Conservation (phyloP, 2,113 vertebrate species). For the Telmatochromis brichardi region DNA sequence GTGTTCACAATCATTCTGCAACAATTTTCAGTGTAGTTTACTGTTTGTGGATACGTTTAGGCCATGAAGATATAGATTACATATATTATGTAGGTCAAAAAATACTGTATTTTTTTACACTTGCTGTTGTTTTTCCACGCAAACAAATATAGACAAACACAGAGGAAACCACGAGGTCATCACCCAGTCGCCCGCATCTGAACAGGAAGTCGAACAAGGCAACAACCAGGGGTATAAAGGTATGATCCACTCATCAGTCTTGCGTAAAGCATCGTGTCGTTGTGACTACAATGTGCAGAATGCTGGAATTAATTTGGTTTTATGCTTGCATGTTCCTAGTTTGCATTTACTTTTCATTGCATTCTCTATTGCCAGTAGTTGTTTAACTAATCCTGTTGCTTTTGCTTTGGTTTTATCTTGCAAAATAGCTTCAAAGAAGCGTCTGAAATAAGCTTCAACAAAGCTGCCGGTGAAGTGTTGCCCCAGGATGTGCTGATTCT, state of each 20-base stretch:
- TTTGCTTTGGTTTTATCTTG: neutral
- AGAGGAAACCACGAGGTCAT: conserved; percentile 17
- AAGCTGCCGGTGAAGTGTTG: neutral
- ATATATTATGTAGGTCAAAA: neutral
- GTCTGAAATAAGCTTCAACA: neutral
- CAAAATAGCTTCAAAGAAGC: neutral
- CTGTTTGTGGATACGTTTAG: neutral
- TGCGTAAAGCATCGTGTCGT: neutral
- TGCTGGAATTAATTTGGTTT: neutral
- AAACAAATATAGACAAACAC: conserved; percentile 22
- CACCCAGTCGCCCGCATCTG: conserved; percentile 26
- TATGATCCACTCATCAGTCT: neutral
- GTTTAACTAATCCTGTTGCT: neutral
- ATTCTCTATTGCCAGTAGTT: neutral
- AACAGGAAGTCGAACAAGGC: conserved; percentile 31
- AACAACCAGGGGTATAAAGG: conserved; percentile 66
- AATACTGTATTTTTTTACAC: neutral
- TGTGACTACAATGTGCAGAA: neutral
- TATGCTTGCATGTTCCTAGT: neutral
- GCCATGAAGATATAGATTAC: neutral
- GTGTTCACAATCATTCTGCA: neutral
- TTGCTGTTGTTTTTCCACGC: neutral
- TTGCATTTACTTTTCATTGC: neutral
- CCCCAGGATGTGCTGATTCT: conserved; percentile 24
- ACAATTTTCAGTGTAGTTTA: neutral